Percentiles rank a stretch among this genome's conserved stretches.
Conservation (phyloP, 1,140 invertebrate genomes). For the Danaus melanippus region DNA sequence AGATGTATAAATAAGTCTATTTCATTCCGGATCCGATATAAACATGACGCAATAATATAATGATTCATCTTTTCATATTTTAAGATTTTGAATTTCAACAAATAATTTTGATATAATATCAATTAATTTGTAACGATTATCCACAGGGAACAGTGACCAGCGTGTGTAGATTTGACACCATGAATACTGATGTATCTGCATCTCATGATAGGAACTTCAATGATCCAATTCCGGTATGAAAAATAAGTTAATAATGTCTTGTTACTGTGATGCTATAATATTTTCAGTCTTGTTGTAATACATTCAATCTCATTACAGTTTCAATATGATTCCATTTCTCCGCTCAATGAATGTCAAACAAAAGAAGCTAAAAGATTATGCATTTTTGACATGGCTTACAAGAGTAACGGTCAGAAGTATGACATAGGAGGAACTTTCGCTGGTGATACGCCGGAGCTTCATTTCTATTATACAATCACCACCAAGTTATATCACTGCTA, state of each 20-base stretch:
- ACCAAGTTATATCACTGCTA: constrained; percentile 28
- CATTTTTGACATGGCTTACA: constrained; percentile 38
- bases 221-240: too few species aligned
- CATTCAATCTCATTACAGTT: constrained; percentile 27
- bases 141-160: too few species aligned
- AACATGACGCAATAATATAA: too few species aligned
- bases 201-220: too few species aligned
- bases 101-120: too few species aligned
- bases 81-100: too few species aligned
- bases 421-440: constrained; percentile 50
- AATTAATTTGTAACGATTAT: too few species aligned
- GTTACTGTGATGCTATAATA: not conserved
- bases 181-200: too few species aligned
- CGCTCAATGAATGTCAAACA: constrained; percentile 34
- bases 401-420: constrained; percentile 35
- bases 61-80: too few species aligned
- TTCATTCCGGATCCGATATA: too few species aligned
- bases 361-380: constrained; percentile 32
- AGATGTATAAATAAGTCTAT: too few species aligned
- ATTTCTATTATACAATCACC: constrained; percentile 46
- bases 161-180: too few species aligned
- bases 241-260: not conserved
- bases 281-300: not conserved
- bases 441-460: constrained; percentile 33
- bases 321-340: constrained; percentile 25